These are phyloP conservation scores for Antrozous pallidus DNA, from an alignment of 2,797 vertebrate genomes.

Conservation along the genomic window DNA sequence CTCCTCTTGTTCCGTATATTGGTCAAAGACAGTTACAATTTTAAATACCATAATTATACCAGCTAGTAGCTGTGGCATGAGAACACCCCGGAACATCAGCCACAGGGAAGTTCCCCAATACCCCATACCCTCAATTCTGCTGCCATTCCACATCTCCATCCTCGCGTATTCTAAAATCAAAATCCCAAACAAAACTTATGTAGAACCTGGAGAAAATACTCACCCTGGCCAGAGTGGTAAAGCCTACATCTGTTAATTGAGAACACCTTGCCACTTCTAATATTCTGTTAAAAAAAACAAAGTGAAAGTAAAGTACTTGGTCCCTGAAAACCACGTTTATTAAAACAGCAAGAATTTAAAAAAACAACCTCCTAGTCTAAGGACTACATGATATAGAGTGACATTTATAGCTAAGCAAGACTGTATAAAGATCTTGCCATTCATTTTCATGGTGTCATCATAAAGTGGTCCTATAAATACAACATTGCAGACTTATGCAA, in stretches of 20 bases:
- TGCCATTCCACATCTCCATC: not conserved
- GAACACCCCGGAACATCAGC: not conserved
- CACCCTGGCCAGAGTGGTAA: conserved; percentile 96
- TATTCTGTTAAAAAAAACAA: conserved; percentile 87
- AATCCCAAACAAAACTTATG: not conserved
- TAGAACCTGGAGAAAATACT: conserved; percentile 74
- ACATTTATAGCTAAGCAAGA: conserved; percentile 30
- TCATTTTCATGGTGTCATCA: not conserved
- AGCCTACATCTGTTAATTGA: conserved; percentile 96
- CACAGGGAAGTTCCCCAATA: not conserved
- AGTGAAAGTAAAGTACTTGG: conserved; percentile 44
- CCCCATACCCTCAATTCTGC: not conserved
- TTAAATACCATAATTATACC: not conserved
- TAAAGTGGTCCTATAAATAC: conserved; percentile 1
- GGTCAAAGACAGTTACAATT: not conserved
- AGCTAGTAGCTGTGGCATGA: not conserved
- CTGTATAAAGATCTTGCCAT: conserved; percentile 29
- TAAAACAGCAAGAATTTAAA: conserved; percentile 42
- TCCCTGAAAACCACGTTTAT: conserved; percentile 36
- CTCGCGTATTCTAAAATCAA: conserved; percentile 12
- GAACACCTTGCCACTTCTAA: conserved; percentile 97
- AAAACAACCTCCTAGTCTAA: conserved; percentile 52
- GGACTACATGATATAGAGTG: conserved; percentile 3
- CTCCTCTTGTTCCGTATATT: not conserved
- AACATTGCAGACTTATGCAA: conserved; percentile 7